A percentile compares a stretch with the other conserved stretches of the same genome.
Conservation (phyloP, 1,140 invertebrate genomes). For the Drosophila virilis region DNA sequence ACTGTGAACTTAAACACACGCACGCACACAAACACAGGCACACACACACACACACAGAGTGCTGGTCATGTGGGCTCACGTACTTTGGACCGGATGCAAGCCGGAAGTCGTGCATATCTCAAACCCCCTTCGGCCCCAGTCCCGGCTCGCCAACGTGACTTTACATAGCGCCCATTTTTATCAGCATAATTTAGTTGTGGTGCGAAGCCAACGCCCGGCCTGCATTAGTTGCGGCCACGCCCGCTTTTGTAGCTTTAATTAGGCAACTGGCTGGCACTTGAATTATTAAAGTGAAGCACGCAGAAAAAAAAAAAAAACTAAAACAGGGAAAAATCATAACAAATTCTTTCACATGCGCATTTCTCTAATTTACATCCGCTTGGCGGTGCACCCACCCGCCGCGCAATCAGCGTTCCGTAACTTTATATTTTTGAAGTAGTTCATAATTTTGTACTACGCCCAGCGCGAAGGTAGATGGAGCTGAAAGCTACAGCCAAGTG, state of each 20-base stretch:
- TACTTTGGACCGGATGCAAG: constrained; percentile 53
- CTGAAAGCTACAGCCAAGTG: constrained; percentile 7
- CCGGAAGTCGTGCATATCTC: constrained; percentile 75
- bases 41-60: neutral
- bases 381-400: constrained; percentile 13
- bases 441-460: constrained; percentile 50
- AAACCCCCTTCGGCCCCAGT: neutral
- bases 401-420: constrained; percentile 55
- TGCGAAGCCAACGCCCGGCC: constrained; percentile 29
- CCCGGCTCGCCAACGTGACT: constrained; percentile 60
- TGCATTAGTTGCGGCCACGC: constrained; percentile 62
- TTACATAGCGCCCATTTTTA: constrained; percentile 69
- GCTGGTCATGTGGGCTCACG: constrained; percentile 49
- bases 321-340: constrained; percentile 57
- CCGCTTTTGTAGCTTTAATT: constrained; percentile 57
- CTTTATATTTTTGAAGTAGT: constrained; percentile 70
- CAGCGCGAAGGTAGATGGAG: constrained; percentile 13
- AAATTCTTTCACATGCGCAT: constrained; percentile 50
- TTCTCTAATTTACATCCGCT: constrained; percentile 56
- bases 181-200: constrained; percentile 79
- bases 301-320: constrained; percentile 20
- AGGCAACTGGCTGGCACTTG: constrained; percentile 50
- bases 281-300: constrained; percentile 67
- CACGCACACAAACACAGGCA: constrained; percentile 4
- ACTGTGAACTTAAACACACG: constrained; percentile 10